These are phyloP conservation scores for Neopelma chrysocephalum DNA, from an alignment of 2,797 vertebrate genomes.

Conservation along the genomic window DNA sequence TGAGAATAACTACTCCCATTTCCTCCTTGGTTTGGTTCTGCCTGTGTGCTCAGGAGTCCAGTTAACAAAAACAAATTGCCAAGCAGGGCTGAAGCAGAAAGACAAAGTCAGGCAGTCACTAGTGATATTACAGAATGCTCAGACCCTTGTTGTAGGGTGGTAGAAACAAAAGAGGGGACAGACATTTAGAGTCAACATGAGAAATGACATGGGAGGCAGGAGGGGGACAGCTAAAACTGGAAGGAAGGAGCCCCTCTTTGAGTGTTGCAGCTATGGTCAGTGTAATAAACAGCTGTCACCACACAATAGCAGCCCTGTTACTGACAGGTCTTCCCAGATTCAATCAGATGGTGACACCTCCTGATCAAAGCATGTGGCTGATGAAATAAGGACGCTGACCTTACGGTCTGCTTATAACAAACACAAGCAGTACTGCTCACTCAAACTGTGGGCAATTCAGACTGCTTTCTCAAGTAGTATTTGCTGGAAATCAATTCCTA, in stretches of 20 bases:
- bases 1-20: background rate
- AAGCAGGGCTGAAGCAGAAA: background rate
- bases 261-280: background rate
- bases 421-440: background rate
- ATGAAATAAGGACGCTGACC: background rate
- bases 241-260: background rate
- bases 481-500: conserved; percentile 17
- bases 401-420: background rate
- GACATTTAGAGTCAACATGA: background rate
- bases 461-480: background rate
- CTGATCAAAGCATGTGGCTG: background rate
- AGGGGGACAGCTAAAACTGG: background rate
- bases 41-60: background rate
- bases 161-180: background rate
- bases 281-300: background rate
- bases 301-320: background rate
- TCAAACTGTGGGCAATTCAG: background rate
- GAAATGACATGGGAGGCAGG: accelerated
- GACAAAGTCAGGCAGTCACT: background rate
- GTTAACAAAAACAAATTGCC: background rate
- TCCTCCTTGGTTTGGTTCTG: background rate
- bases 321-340: background rate
- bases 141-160: background rate
- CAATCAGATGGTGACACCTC: background rate
- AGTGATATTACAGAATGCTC: background rate